Base-by-base conservation (phyloP, 2,888 invertebrate species). In the Encarsia formosa region DNA sequence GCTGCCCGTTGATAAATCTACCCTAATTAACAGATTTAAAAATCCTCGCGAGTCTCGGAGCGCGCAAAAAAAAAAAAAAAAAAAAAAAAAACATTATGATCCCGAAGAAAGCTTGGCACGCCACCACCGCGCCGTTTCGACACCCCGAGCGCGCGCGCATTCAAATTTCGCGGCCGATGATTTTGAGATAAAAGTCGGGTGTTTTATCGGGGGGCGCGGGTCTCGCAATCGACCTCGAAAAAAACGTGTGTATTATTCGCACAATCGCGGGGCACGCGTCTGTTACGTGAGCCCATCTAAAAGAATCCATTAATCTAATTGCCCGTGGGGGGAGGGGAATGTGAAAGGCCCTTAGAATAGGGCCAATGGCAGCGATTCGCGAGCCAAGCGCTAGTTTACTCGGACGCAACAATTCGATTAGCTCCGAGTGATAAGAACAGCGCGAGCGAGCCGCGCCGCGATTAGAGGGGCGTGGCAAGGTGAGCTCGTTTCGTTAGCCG, bases 341-440 rank as follows among this genome's bases (percentile, higher is more conserved):
- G 51, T 51, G 51, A 51, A 46, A 51, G 51, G 45, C 45, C 40
- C 34, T 20, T 9, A 2, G 18, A 16, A 23, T 43, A 51, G 51
- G 51, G 51, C 51, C 46, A 51, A 51, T 46, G 51, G 51, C 45
- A 41, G n/a, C n/a, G n/a, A n/a, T n/a, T n/a, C 37, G 42, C n/a
- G 22, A 1, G 16, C 15, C 11, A 3, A 6, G 11, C 15, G 34
- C 34, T 2, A 34, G 8, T 11, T 6, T 8, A 26, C 26, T 6
- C 43, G 43, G 49, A 40, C 43, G 56, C 43, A 57, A 52, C 52
- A 57, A 54, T 57, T 54, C 49, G 57, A 57, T 57, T 54, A 57
- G 54, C 42, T 40, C 39, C 41, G 39, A 26, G 35, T 49, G 57
- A 57, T 57, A 57, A 57, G 45, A 24, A 39, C 34, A 50, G 40